phyloP scores from a whole-genome alignment of 2,888 invertebrate genomes.

The Cheilosia soror region DNA sequence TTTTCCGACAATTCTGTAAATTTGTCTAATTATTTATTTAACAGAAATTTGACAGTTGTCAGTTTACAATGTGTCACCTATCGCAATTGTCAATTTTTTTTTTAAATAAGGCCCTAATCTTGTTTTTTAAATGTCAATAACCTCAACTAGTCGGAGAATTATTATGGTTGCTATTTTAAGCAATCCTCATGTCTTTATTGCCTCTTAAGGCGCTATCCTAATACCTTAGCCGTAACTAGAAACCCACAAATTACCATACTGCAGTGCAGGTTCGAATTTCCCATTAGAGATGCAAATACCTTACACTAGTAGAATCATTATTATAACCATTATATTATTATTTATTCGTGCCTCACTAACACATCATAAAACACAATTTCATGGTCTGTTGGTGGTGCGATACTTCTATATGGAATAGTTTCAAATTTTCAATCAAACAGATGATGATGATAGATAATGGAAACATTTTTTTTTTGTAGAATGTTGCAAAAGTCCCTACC shows the following conservation, averaged over 20 bases:
- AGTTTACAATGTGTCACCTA: too few species aligned
- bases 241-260: background rate
- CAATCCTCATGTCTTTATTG: too few species aligned
- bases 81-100: too few species aligned
- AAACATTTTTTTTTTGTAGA: background rate
- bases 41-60: too few species aligned
- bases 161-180: too few species aligned
- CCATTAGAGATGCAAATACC: conserved; percentile 16
- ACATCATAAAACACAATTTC: conserved; percentile 54
- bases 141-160: too few species aligned
- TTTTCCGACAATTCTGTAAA: too few species aligned
- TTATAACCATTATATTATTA: background rate
- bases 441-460: background rate
- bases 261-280: background rate
- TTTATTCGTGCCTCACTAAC: conserved; percentile 37
- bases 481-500: conserved; percentile 13
- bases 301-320: background rate
- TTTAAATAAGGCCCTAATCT: too few species aligned
- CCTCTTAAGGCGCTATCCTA: too few species aligned
- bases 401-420: conserved; percentile 11
- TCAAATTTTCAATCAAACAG: conserved; percentile 23
- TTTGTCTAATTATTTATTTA: too few species aligned
- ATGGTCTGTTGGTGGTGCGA: conserved; percentile 38
- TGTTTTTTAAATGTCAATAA: too few species aligned
- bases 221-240: too few species aligned